Evolutionary conservation across 1,140 invertebrate genomes (phyloP).

Genomic region (Meloidogyne hapla): DNA sequence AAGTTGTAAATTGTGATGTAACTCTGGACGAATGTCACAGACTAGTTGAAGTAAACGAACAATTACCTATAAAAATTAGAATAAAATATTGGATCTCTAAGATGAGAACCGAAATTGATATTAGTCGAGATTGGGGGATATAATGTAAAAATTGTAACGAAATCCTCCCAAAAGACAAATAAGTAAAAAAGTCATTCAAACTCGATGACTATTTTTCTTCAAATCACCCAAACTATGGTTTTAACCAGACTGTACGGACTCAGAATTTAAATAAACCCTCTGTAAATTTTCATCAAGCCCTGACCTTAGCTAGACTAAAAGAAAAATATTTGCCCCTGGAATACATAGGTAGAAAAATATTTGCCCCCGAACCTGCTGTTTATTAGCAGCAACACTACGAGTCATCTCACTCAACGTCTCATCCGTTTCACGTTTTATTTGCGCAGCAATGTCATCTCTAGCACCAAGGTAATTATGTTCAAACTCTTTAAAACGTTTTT

Average conservation of each 20-base stretch:
- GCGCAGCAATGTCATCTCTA: conserved; percentile 61
- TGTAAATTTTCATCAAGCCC: too few species aligned
- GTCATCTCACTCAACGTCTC: conserved; percentile 54
- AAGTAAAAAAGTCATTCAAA: too few species aligned
- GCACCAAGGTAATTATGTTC: conserved; percentile 63
- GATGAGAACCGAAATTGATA: conserved; percentile 53
- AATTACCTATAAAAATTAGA: conserved; percentile 71
- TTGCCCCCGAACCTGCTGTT: conserved; percentile 61
- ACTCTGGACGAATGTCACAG: conserved; percentile 82
- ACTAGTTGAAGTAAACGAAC: conserved; percentile 78
- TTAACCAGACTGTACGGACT: too few species aligned
- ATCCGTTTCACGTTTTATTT: conserved; percentile 57
- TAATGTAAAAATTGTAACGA: too few species aligned
- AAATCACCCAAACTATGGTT: too few species aligned
- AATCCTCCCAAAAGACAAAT: too few species aligned
- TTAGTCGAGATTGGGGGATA: too few species aligned
- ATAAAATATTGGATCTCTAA: not conserved
- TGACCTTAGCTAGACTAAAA: too few species aligned
- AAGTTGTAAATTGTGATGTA: conserved; percentile 75
- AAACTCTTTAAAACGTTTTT: conserved; percentile 60
- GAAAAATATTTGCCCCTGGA: too few species aligned
- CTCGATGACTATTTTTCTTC: too few species aligned
- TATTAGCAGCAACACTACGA: conserved; percentile 52
- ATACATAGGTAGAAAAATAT: too few species aligned
- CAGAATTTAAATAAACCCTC: too few species aligned